Percentiles rank a stretch among this genome's conserved stretches.
Evolutionary conservation across 2,113 vertebrate species (phyloP).

Genomic region (Nesogale talazaci): DNA sequence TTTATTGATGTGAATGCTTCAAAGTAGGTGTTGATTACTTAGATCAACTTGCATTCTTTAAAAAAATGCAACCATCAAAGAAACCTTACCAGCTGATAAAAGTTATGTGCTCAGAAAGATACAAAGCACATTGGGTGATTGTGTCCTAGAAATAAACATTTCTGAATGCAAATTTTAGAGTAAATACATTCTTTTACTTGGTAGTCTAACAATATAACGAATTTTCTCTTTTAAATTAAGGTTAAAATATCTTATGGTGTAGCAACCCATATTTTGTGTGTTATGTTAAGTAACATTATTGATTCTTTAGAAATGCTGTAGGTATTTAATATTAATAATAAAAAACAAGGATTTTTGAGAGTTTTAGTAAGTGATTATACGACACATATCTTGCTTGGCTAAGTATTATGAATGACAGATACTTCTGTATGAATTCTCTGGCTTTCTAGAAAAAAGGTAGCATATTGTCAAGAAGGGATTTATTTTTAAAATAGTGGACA

Average conservation of each 20-base stretch:
- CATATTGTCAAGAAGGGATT: not conserved
- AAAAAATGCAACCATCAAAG: slow-evolving; percentile 25
- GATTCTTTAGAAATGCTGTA: not conserved
- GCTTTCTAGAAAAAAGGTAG: not conserved
- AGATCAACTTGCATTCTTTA: slow-evolving; percentile 30
- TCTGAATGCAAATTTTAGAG: not conserved
- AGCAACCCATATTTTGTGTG: not conserved
- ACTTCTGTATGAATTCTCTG: not conserved
- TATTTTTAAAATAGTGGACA: not conserved
- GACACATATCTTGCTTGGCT: not conserved
- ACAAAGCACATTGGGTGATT: not conserved
- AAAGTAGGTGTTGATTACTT: slow-evolving; percentile 34
- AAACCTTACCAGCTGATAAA: not conserved
- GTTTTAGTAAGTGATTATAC: slow-evolving; percentile 10
- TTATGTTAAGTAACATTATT: not conserved
- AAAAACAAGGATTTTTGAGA: not conserved
- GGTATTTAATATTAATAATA: not conserved
- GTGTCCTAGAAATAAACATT: not conserved
- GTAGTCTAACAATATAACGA: not conserved
- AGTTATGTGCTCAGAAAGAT: not conserved
- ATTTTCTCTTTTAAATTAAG: not conserved
- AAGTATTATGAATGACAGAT: not conserved
- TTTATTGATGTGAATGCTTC: slow-evolving; percentile 26
- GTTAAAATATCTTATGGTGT: slow-evolving; percentile 30
- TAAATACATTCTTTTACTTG: slow-evolving; percentile 10